Conservation (phyloP, 2,113 vertebrate genomes). For the Lontra canadensis region DNA sequence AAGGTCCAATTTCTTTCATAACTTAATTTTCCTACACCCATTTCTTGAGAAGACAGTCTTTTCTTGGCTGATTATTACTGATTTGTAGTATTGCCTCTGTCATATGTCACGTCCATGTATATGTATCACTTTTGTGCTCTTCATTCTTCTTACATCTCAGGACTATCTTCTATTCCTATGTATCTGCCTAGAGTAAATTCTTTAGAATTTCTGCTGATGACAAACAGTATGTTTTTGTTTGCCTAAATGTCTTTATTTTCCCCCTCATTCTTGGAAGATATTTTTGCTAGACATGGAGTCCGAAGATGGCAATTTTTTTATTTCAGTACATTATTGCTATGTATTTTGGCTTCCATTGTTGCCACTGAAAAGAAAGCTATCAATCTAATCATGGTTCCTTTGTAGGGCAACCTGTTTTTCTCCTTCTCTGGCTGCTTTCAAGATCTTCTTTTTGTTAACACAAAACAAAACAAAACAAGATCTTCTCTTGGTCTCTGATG, state of each 20-base stretch:
- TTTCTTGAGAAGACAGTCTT: not conserved
- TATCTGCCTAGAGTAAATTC: not conserved
- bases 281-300: not conserved
- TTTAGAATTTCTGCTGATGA: not conserved
- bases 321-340: not conserved
- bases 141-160: not conserved
- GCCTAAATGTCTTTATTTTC: not conserved
- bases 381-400: not conserved
- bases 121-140: conserved; percentile 7
- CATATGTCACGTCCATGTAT: not conserved
- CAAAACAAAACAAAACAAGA: not conserved
- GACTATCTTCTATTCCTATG: not conserved
- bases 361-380: not conserved
- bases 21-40: not conserved
- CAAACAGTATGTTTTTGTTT: not conserved
- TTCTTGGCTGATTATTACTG: not conserved
- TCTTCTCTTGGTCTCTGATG: not conserved
- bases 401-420: not conserved
- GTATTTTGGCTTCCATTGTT: not conserved
- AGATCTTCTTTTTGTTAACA: not conserved
- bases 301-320: not conserved
- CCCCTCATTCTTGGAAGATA: not conserved
- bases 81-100: not conserved
- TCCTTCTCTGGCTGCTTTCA: not conserved
- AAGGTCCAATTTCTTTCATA: not conserved